Base-by-base conservation (phyloP, 2,113 vertebrate species). In the Prunella himalayana region DNA sequence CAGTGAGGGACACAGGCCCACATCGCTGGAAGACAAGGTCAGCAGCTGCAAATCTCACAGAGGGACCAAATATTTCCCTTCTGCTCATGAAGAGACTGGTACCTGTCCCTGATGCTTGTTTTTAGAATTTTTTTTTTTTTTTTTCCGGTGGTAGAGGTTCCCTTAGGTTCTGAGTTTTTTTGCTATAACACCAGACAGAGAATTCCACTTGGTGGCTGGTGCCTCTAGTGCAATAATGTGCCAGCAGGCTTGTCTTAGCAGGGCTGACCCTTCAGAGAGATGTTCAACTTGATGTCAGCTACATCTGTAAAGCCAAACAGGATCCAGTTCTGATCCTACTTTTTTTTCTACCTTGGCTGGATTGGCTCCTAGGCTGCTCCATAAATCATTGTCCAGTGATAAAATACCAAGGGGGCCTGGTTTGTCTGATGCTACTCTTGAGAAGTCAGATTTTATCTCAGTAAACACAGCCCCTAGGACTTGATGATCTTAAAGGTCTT, bases 361-460 rank as follows among this genome's bases (percentile, higher is more conserved):
- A 69, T 16, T 45, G 71, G 19, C 41, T 90, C n/a, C 61, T 89
- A 56, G 49, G 11, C n/a, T 84, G 65, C 49, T 85, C 73, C 82
- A 82, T 88, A 93, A 92, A 88, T 92, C 61, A 90, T 53, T 71
- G 44, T 33, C 53, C 66, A 65, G 28, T 16, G 71, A 92, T 82
- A 85, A 96, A 93, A 90, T 91, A 85, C 85, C 70, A 49, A 47
- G 5, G n/a, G 21, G 35, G 25, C 3, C 49, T 69, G 39, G 31
- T 45, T 92, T 88, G 28, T 70, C 77, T 88, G n/a, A 37, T 79
- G 25, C 37, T 68, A 14, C 44, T 86, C 53, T 91, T 49, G n/a
- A 91, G 37, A 89, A n/a, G 28, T 57, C 71, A 82, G 56, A 95
- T 85, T 81, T 94, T 93, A 72, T 86, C 85, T 90, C 23, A 33